phyloP scores from a whole-genome alignment of 2,797 vertebrate species.

The Octomys mimax region DNA sequence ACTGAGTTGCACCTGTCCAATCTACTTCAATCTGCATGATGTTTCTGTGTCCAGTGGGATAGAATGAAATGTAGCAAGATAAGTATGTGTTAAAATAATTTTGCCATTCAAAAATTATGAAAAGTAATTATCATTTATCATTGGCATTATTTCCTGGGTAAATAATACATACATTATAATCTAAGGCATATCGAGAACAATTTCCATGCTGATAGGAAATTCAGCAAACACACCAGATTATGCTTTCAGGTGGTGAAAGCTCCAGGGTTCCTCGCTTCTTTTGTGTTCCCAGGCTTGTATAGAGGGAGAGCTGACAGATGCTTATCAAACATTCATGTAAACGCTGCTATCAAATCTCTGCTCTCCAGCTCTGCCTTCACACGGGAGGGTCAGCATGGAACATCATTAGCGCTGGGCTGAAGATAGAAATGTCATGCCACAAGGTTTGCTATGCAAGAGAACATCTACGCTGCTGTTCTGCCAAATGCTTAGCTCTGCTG shows the following conservation, averaged over 20 bases:
- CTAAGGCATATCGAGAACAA: slow-evolving; percentile 80
- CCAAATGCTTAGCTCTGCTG: slow-evolving; percentile 19
- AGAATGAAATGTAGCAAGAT: slow-evolving; percentile 73
- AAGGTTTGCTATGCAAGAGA: slow-evolving; percentile 46
- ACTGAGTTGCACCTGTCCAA: slow-evolving; percentile 49
- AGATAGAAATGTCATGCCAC: slow-evolving; percentile 79
- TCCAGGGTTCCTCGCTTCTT: slow-evolving; percentile 84
- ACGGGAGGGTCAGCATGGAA: slow-evolving; percentile 84
- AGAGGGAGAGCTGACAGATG: slow-evolving; percentile 87
- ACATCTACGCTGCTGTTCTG: not conserved
- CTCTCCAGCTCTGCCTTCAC: slow-evolving; percentile 80
- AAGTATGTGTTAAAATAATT: slow-evolving; percentile 70
- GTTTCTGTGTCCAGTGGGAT: slow-evolving; percentile 57
- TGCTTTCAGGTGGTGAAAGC: slow-evolving; percentile 87
- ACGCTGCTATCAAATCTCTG: slow-evolving; percentile 85
- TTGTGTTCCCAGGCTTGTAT: slow-evolving; percentile 85
- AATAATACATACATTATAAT: slow-evolving; percentile 87
- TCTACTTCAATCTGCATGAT: slow-evolving; percentile 19
- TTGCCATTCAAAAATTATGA: slow-evolving; percentile 77
- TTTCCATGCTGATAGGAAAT: slow-evolving; percentile 85
- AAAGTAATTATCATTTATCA: slow-evolving; percentile 70
- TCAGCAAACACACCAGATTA: slow-evolving; percentile 85
- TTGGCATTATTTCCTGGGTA: slow-evolving; percentile 78
- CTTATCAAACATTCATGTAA: slow-evolving; percentile 91
- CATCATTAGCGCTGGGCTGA: slow-evolving; percentile 83